Percentiles rank a stretch among this genome's conserved stretches.
These are phyloP conservation scores for Penaeus vannamei DNA, from an alignment of 1,140 invertebrate genomes.

Conservation along the genomic window DNA sequence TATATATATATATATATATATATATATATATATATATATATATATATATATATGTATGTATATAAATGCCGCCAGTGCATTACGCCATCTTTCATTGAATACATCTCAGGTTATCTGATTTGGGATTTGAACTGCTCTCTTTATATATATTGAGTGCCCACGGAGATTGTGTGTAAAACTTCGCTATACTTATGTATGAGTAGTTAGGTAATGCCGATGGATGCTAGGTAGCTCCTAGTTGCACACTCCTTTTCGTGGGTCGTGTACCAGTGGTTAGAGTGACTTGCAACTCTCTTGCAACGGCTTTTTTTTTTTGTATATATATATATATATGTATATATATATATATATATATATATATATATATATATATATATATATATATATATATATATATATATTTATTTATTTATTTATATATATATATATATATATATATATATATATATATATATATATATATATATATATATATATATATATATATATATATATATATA, in stretches of 20 bases:
- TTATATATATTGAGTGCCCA: no score
- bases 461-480: slow-evolving; percentile 33
- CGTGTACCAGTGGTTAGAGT: neutral
- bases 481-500: slow-evolving; percentile 33
- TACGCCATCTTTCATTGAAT: neutral
- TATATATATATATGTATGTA: slow-evolving; percentile 46
- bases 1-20: slow-evolving; percentile 43
- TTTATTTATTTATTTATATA: slow-evolving; percentile 7
- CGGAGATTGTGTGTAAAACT: no score
- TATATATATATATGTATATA: slow-evolving; percentile 5
- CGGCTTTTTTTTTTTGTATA: no score
- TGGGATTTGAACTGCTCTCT: no score
- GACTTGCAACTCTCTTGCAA: neutral
- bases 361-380: slow-evolving; percentile 37
- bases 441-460: slow-evolving; percentile 33
- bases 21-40: slow-evolving; percentile 46
- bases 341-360: slow-evolving; percentile 29
- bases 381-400: slow-evolving; percentile 37
- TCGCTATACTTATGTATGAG: no score
- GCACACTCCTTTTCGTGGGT: neutral
- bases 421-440: slow-evolving; percentile 23
- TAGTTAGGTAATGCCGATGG: neutral
- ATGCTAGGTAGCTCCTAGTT: neutral
- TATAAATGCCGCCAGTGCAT: neutral
- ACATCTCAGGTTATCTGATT: no score